Percentiles rank a stretch among this genome's conserved stretches.
Conservation (phyloP, 92 coral and sea anemone genomes). For the Porites evermanni region DNA sequence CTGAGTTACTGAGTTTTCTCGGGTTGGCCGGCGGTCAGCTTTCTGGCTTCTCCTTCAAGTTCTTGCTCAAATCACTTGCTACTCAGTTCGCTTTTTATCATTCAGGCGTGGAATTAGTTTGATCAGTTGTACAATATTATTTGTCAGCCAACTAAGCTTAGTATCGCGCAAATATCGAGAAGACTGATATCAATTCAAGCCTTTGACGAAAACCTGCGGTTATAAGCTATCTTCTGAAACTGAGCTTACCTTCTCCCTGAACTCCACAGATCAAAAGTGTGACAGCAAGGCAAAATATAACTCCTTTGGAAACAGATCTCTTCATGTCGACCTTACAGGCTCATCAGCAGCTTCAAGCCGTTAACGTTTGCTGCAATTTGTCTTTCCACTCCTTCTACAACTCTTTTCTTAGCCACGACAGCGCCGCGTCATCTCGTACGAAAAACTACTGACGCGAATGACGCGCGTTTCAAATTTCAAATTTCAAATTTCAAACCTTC, state of each 20-base stretch:
- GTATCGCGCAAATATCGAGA: too few species aligned
- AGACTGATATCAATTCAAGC: too few species aligned
- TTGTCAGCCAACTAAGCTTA: background rate
- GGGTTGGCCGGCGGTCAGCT: too few species aligned
- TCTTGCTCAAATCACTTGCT: too few species aligned
- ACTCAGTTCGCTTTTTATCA: too few species aligned
- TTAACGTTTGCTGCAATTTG: background rate
- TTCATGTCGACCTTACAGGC: background rate
- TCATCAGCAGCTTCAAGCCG: background rate
- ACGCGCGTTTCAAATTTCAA: background rate
- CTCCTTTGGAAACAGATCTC: background rate
- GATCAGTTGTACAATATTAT: background rate
- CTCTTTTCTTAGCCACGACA: background rate
- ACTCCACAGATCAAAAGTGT: background rate
- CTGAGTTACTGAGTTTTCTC: too few species aligned
- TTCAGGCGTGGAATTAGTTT: too few species aligned
- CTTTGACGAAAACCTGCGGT: background rate
- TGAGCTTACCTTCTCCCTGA: background rate
- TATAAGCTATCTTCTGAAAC: background rate
- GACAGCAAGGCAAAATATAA: background rate
- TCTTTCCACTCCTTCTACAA: background rate
- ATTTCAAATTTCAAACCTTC: background rate
- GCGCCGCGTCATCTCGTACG: too few species aligned
- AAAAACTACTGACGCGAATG: background rate
- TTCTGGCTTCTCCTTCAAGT: too few species aligned